Conservation (phyloP, 1,140 invertebrate genomes). For the Drosophila sp. region DNA sequence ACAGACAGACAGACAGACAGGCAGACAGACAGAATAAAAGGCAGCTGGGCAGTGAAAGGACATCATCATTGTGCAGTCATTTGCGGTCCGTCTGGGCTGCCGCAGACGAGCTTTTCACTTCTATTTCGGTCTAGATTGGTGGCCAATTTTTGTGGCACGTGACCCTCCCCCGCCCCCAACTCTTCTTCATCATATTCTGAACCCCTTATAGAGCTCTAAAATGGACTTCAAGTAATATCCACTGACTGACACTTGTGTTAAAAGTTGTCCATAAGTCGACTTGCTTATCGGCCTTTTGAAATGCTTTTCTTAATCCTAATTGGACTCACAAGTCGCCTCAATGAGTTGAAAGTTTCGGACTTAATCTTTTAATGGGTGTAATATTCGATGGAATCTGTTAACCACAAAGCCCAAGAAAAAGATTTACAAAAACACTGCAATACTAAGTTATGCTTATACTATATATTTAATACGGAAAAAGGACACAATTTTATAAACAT, state of each 20-base stretch:
- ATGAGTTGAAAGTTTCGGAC: conserved; percentile 46
- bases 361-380: conserved; percentile 51
- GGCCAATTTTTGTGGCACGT: conserved; percentile 59
- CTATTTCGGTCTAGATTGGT: conserved; percentile 55
- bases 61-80: conserved; percentile 54
- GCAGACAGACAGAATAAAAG: too few species aligned
- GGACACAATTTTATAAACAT: too few species aligned
- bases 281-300: conserved; percentile 48
- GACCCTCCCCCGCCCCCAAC: conserved; percentile 24
- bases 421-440: neutral
- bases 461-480: too few species aligned
- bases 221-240: conserved; percentile 22
- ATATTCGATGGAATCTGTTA: conserved; percentile 28
- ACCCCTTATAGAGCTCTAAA: neutral
- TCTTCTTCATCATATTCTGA: too few species aligned
- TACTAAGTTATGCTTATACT: neutral
- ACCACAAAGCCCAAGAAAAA: neutral
- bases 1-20: conserved; percentile 1
- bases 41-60: too few species aligned
- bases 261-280: conserved; percentile 48
- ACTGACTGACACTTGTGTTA: conserved; percentile 51
- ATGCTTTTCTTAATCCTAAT: conserved; percentile 60
- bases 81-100: conserved; percentile 38
- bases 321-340: conserved; percentile 46
- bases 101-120: conserved; percentile 20